Base-by-base conservation (phyloP, 2,888 invertebrate species). In the Choristoneura rosaceana region DNA sequence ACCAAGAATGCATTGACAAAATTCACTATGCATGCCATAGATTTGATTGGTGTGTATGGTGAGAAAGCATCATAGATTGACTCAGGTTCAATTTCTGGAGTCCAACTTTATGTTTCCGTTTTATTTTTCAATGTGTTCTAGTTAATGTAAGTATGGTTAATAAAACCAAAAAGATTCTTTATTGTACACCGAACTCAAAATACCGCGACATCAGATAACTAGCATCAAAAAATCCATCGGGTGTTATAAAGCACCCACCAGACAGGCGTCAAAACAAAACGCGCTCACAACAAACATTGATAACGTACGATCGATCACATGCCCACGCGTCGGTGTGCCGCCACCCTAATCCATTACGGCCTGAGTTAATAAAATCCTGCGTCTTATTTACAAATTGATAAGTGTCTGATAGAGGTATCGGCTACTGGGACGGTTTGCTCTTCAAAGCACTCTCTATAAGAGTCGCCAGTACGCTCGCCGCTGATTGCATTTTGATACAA, bases 371-470 rank as follows among this genome's bases (percentile, higher is more conserved):
- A 89, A 90, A 89, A 83, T 81, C 80, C 83, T 83, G 80, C 77
- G 80, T 77, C 81, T 84, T 89, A 90, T 90, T 90, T 90, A 90
- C 89, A 86, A 87, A 88, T 83, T 87, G 91, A 90, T 90, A 90
- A 68, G 71, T 82, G 79, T 76, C 71, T 76, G 82, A 81, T 81
- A 80, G 75, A 79, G 81, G 82, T 80, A 82, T 79, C 79, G 73
- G 88, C 89, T 89, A 86, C 89, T 78, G 84, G 80, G 76, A 81
- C 10, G 55, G 67, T 66, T 50, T 71, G 78, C 38, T 71, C 71
- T 58, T 47, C 38, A 47, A 33, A 43, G 71, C 17, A 55, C 71
- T 45, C 25, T 25, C 25, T 25, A n/a, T 25, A 25, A 1, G 25
- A 25, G 25, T 25, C 25, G 0, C 25, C 25, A 25, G 25, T 25